Base-by-base conservation (phyloP, 2,113 vertebrate genomes). In the Corapipo altera region DNA sequence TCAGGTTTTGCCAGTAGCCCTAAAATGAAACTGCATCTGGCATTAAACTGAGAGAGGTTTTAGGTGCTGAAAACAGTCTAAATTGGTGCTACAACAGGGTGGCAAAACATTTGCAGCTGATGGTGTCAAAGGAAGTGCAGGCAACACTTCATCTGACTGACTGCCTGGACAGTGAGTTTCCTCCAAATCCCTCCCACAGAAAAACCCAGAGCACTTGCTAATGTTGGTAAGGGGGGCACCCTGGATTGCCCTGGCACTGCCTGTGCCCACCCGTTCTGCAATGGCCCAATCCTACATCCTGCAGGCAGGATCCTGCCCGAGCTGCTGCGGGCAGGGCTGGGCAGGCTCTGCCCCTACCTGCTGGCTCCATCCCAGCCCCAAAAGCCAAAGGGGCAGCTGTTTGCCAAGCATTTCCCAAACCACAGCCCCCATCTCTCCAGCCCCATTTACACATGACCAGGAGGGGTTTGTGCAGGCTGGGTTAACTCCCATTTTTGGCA, bases 251-350 rank as follows among this genome's bases (percentile, higher is more conserved):
- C 20, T 4, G 2, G 69, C 39, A 14, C 62, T 20, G 72, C 62
- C 51, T 19, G 26, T 14, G 26, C 52, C 85, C 43, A 11, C 39
- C 48, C 2, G 1, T 33, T 15, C 16, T 1, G 2, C 0, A 1
- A 35, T 64, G 43, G 30, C 44, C 23, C 12, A 6, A 8, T 64
- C 57, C 88, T 39, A n/a, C 44, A 55, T 35, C 11, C 5, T 15
- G 18, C 37, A 52, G 58, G 43, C 58, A 87, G 46, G 48, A 22
- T 61, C 33, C 66, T 28, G 44, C 46, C 4, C 2, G 0, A 43
- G 9, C 18, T 6, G 24, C 43, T 35, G 37, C 4, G 0, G 46
- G 54, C 39, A 41, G 26, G 30, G 39, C 59, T 30, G 61, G 17
- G 48, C 58, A 54, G 54, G 61, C 18, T 88, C 71, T 20, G 2